Evolutionary conservation across 2,888 invertebrate species (phyloP).

Genomic region (Argynnis bischoffii): DNA sequence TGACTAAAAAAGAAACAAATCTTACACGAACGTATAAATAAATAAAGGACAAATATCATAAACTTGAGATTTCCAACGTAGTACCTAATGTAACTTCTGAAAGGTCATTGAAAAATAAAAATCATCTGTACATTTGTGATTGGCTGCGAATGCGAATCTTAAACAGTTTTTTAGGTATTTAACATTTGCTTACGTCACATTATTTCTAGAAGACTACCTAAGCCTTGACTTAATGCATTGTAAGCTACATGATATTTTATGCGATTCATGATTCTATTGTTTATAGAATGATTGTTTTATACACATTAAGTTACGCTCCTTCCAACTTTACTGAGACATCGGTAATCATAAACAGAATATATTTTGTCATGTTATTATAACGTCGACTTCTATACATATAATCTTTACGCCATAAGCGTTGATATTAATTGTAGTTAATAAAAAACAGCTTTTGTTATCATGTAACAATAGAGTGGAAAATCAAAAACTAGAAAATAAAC

Average conservation of each 20-base stretch:
- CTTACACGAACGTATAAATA: background rate
- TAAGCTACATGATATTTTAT: conserved; percentile 4
- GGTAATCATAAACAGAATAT: background rate
- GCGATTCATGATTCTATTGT: background rate
- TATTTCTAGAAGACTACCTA: background rate
- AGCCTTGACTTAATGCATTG: background rate
- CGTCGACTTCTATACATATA: no score
- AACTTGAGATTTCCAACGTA: background rate
- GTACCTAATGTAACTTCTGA: background rate
- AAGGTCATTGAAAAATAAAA: background rate
- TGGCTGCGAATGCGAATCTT: no score
- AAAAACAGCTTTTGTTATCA: no score
- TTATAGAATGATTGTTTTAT: background rate
- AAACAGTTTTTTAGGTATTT: background rate
- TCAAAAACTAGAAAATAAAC: no score
- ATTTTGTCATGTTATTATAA: no score
- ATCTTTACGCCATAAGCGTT: no score
- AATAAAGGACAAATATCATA: background rate
- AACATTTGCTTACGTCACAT: conserved; percentile 7
- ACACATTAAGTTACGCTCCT: background rate
- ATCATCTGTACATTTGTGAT: no score
- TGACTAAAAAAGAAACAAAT: background rate
- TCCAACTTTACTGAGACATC: background rate
- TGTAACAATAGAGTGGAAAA: no score
- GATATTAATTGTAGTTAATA: no score